A percentile compares a stretch with the other conserved stretches of the same genome.
These are phyloP conservation scores for Trichopoda pennipes DNA, from an alignment of 2,888 invertebrate genomes.

Conservation along the genomic window DNA sequence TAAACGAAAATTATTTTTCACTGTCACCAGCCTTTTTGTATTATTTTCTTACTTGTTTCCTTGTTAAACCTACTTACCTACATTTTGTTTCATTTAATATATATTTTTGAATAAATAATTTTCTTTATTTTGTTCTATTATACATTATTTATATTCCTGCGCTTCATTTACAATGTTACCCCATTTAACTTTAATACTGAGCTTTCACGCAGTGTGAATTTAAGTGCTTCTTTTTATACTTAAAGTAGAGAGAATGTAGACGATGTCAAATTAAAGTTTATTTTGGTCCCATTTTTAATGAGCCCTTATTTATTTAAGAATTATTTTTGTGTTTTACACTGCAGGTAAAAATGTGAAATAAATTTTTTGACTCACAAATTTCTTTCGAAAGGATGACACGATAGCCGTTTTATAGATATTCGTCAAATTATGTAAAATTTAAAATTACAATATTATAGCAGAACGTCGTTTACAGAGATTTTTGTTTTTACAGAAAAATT, in stretches of 20 bases:
- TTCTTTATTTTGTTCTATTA: slow-evolving; percentile 41
- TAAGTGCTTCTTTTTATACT: slow-evolving; percentile 16
- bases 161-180: slow-evolving; percentile 57
- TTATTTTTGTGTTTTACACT: too few species aligned
- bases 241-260: slow-evolving; percentile 1
- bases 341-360: too few species aligned
- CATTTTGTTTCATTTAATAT: slow-evolving; percentile 51
- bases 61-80: slow-evolving; percentile 58
- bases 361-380: too few species aligned
- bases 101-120: slow-evolving; percentile 55
- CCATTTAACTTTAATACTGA: slow-evolving; percentile 63
- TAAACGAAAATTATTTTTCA: neutral
- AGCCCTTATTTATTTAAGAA: too few species aligned
- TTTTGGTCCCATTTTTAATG: too few species aligned
- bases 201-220: slow-evolving; percentile 21
- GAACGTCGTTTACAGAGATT: too few species aligned
- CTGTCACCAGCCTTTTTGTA: slow-evolving; percentile 13
- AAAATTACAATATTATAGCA: too few species aligned
- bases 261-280: too few species aligned
- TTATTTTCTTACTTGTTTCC: neutral
- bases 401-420: too few species aligned
- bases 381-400: too few species aligned
- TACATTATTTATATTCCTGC: slow-evolving; percentile 49
- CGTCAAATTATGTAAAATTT: too few species aligned
- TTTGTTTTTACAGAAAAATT: too few species aligned